A percentile compares a stretch with the other conserved stretches of the same genome.
Evolutionary conservation across 2,113 vertebrate species (phyloP).

Genomic region (Heterotilapia buettikoferi): DNA sequence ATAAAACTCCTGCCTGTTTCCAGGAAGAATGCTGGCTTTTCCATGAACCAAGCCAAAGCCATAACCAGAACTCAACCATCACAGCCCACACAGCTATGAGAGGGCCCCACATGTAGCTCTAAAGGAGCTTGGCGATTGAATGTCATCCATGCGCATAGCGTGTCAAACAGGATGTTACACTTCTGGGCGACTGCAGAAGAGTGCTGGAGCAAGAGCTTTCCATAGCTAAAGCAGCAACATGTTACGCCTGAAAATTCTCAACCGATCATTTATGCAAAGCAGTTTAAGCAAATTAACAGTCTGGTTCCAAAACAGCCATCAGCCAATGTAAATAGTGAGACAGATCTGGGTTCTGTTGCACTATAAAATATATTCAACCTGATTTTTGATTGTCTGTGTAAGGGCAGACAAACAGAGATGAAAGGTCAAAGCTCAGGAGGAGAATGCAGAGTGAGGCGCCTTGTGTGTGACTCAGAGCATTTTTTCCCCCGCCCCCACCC

Average conservation of each 20-base stretch:
- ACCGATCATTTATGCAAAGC: neutral
- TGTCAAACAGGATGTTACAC: neutral
- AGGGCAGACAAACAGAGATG: slow-evolving; percentile 22
- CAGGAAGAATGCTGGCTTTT: slow-evolving; percentile 40
- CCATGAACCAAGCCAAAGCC: slow-evolving; percentile 12
- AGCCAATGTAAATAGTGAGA: neutral
- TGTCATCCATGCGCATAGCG: neutral
- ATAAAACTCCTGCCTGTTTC: slow-evolving; percentile 17
- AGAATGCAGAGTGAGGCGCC: slow-evolving; percentile 8
- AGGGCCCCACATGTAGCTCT: neutral
- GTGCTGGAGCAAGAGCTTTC: neutral
- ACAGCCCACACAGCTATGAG: neutral
- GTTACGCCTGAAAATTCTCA: neutral
- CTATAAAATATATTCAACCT: neutral
- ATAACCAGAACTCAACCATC: neutral
- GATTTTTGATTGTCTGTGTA: neutral
- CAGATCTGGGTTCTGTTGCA: neutral
- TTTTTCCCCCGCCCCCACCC: neutral
- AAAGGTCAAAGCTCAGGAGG: slow-evolving; percentile 18
- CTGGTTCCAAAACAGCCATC: neutral
- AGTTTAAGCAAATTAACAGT: neutral
- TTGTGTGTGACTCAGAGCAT: slow-evolving; percentile 14
- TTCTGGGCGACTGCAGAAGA: neutral
- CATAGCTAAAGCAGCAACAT: neutral
- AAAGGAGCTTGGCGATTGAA: neutral